Evolutionary conservation across 2,113 vertebrate genomes (phyloP).

Genomic region (Nymphicus hollandicus): DNA sequence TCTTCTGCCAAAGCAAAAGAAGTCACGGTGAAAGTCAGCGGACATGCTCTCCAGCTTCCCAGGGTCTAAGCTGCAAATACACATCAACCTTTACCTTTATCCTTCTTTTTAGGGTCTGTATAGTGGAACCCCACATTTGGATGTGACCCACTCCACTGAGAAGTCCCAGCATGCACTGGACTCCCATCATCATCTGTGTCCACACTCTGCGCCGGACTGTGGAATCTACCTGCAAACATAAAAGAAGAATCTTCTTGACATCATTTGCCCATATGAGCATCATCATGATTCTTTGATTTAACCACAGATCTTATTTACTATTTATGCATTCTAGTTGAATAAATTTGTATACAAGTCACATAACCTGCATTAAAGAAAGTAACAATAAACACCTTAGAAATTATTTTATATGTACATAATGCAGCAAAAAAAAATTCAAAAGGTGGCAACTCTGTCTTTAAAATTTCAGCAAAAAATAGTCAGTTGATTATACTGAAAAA

Average conservation of each 20-base stretch:
- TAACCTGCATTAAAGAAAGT: neutral
- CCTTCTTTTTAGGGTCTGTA: conserved; percentile 44
- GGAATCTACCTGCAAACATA: conserved; percentile 31
- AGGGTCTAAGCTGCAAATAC: neutral
- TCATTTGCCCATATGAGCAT: neutral
- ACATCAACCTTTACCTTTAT: conserved; percentile 53
- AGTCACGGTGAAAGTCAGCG: neutral
- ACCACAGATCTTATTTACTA: neutral
- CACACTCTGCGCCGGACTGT: conserved; percentile 21
- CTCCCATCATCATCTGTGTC: conserved; percentile 65
- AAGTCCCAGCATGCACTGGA: conserved; percentile 52
- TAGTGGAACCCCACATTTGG: conserved; percentile 27
- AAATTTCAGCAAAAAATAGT: neutral
- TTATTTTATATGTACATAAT: neutral
- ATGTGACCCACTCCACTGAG: conserved; percentile 55
- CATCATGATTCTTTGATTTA: neutral
- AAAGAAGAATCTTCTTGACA: neutral
- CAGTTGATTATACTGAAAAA: neutral
- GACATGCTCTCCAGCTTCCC: neutral
- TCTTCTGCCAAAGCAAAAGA: neutral
- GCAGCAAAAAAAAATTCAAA: neutral
- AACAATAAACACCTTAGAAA: neutral
- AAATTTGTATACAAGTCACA: neutral
- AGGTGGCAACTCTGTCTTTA: neutral
- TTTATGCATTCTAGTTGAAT: neutral